phyloP scores from a whole-genome alignment of 53 echinoderm and acorn worm species.

The Zoroaster sp. region DNA sequence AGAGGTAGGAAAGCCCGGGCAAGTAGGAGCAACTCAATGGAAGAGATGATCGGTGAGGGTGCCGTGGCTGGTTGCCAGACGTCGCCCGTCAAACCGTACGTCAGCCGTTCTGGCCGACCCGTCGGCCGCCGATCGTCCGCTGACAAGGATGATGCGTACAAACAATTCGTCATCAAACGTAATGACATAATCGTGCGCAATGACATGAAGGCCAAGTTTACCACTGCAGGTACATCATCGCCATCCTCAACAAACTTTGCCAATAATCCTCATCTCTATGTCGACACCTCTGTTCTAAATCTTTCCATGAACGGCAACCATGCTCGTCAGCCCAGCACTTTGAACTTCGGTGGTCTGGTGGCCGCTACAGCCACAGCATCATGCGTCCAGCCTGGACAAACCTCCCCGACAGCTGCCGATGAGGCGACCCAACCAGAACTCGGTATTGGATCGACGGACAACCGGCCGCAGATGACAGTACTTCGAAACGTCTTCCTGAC shows the following conservation, averaged over 20 bases:
- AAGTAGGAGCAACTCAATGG: not conserved
- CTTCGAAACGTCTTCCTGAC: conserved; percentile 47
- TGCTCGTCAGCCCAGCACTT: not conserved
- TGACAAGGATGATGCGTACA: conserved; percentile 38
- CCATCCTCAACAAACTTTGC: not conserved
- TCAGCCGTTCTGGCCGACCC: conserved; percentile 47
- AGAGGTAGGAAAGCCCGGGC: not conserved
- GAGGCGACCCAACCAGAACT: conserved; percentile 37
- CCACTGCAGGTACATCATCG: not conserved
- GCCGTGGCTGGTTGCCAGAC: not conserved
- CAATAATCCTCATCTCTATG: conserved; percentile 25
- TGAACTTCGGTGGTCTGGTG: conserved; percentile 32
- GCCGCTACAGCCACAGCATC: conserved; percentile 69
- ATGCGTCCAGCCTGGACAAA: conserved; percentile 64
- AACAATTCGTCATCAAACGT: conserved; percentile 44
- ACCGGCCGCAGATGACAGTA: conserved; percentile 50
- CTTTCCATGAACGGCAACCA: conserved; percentile 33
- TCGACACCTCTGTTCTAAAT: conserved; percentile 38
- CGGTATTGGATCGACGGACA: conserved; percentile 7
- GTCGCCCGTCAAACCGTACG: conserved; percentile 21
- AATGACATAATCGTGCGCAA: conserved; percentile 48
- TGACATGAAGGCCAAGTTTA: conserved; percentile 8
- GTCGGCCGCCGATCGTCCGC: conserved; percentile 7
- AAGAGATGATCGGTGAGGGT: not conserved
- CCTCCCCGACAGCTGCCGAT: conserved; percentile 57